Percentiles rank a stretch among this genome's conserved stretches.
phyloP scores from a whole-genome alignment of 2,888 invertebrate genomes.

The Pseudeuparius sepicola region DNA sequence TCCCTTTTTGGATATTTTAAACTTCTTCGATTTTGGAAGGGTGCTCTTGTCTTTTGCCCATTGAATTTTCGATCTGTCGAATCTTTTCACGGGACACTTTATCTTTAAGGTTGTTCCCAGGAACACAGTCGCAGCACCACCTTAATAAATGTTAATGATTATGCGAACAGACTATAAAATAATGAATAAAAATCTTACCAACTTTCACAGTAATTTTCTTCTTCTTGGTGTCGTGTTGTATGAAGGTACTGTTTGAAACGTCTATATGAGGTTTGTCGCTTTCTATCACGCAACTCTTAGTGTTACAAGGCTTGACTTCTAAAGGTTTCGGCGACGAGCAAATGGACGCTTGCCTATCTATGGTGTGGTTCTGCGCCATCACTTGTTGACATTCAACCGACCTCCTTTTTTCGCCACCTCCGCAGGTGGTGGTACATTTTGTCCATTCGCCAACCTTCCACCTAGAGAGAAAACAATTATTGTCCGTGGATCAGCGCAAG shows the following conservation, averaged over 20 bases:
- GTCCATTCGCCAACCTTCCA: slow-evolving; percentile 88
- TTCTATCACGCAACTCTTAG: slow-evolving; percentile 65
- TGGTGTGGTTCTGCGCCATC: slow-evolving; percentile 85
- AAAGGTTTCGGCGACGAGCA: slow-evolving; percentile 69
- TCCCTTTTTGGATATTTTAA: slow-evolving; percentile 84
- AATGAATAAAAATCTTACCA: too few species aligned
- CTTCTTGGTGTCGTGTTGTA: slow-evolving; percentile 74
- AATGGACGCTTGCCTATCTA: slow-evolving; percentile 64
- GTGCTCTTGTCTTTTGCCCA: slow-evolving; percentile 84
- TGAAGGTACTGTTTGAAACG: slow-evolving; percentile 69
- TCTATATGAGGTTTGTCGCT: slow-evolving; percentile 65
- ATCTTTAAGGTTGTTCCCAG: slow-evolving; percentile 88
- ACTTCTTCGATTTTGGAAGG: slow-evolving; percentile 67
- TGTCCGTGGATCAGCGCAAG: too few species aligned
- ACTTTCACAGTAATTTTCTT: slow-evolving; percentile 77
- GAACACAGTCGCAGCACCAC: slow-evolving; percentile 81
- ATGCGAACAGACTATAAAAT: too few species aligned
- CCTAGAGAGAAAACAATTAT: slow-evolving; percentile 31
- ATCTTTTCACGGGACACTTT: slow-evolving; percentile 84
- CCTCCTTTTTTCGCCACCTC: slow-evolving; percentile 79
- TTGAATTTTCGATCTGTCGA: slow-evolving; percentile 69
- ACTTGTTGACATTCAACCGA: slow-evolving; percentile 83
- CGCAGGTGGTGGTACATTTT: slow-evolving; percentile 88
- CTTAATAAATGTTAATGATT: too few species aligned
- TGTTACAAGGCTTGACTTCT: slow-evolving; percentile 75